Base-by-base conservation (phyloP, 2,113 vertebrate species). In the Cochlearius cochlearius region DNA sequence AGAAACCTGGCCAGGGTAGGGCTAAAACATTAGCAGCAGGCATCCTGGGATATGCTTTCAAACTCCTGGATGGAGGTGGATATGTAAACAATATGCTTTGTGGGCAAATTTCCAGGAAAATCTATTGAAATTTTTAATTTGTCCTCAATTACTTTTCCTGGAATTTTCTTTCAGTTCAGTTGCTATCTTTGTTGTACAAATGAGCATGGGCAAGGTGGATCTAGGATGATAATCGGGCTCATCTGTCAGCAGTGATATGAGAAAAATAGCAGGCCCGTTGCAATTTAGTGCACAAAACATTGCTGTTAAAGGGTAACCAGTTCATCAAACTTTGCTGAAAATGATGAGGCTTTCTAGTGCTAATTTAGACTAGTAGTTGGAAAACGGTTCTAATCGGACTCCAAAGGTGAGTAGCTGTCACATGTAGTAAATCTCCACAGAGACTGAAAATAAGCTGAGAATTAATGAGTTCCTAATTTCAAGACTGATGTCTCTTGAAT, bases 401-500 rank as follows among this genome's bases (percentile, higher is more conserved):
- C 78, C 19, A 62, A 68, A 85, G 53, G 85, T 93, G 56, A 90
- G 74, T 86, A 52, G 68, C 73, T 95, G 86, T 90, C 94, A 96
- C 72, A 36, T 93, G 43, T 3, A 34, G 74, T 90, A 90, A 97
- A 89, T 83, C 88, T 97, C 19, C 67, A 3, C 84, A 95, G 73
- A 96, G 56, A 78, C 55, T 76, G 94, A 95, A 77, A 92, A 88
- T 77, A 95, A 49, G 21, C 81, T 88, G 88, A 97, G 49, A 97
- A 93, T 96, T 93, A 96, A 94, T 92, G 84, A 96, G 66, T 55
- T 96, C 96, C 95, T 96, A 73, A 90, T 96, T 84, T 96, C 56
- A 94, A 67, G 66, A 94, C 29, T 60, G 58, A 53, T 83, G 34
- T 91, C 72, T 88, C 63, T 82, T 64, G 32, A 84, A 96, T 73